Base-by-base conservation (phyloP, 1,140 invertebrate genomes). In the Pomacea maculata region DNA sequence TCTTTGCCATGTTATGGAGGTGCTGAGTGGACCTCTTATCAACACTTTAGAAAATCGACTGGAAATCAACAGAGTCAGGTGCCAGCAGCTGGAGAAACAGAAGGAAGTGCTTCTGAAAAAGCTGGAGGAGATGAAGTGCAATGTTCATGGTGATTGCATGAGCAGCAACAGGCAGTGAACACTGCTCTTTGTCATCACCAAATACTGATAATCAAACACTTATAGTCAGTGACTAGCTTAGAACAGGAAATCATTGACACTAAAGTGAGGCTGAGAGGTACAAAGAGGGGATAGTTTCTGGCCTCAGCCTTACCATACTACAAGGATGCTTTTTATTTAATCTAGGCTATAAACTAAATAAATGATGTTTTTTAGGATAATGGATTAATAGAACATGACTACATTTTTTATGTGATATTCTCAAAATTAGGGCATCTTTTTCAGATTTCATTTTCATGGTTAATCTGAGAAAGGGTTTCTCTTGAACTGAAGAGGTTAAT, bases 1-100 rank as follows among this genome's bases (percentile, higher is more conserved):
- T 10, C 83, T 94, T 65, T 91, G 91, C 78, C 93, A 93, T 82
- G 93, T 94, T 79, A 93, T 92, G 64, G 93, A 94, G 78, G 92
- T 93, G 14, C 90, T 94, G 79, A 92, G 92, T 70, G 92, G 91
- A 57, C 93, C 93, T 10, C 84, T 94, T 57, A 86, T 94, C 75
- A 90, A 93, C 82, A 91, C 87, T 6, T 87, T 94, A 68, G 91
- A 93, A 81, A 89, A 91, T 57, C 90, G 92, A 78, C 87, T 93
- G 82, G 83, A 88, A 74, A 83, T 87, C 67, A 93, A 93, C 86
- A 88, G 90, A 82, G 86, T 88, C 17, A 90, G 89, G 19, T 76
- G 82, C 57, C 77, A 85, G 57, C 76, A 86, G 63, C 81, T 91
- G 17, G 61, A 82, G 67, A 65, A 85, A 63, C 82, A 86, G 80